Conservation (phyloP, 2,888 invertebrate species). For the Strigamia maritima region DNA sequence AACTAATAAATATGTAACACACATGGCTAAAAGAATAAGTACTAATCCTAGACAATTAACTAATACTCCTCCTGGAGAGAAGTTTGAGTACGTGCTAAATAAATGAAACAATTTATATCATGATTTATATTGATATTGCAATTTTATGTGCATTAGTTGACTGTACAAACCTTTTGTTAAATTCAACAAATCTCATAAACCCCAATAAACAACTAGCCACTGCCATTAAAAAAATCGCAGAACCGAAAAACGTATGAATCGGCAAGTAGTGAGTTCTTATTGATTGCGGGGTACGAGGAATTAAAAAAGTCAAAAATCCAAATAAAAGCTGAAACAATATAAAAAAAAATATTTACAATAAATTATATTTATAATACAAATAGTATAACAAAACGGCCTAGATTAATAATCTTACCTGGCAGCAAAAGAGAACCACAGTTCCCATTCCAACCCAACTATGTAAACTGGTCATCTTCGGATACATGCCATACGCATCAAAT, state of each 20-base stretch:
- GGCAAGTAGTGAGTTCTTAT: neutral
- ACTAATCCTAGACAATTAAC: slow-evolving; percentile 5
- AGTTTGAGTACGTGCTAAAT: neutral
- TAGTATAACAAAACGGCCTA: neutral
- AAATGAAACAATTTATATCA: neutral
- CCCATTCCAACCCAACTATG: slow-evolving; percentile 78
- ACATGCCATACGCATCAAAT: slow-evolving; percentile 67
- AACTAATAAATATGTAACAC: slow-evolving; percentile 7
- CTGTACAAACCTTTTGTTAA: neutral
- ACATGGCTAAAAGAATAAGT: neutral
- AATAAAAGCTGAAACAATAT: neutral
- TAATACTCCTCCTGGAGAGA: neutral
- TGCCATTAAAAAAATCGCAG: neutral
- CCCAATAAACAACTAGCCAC: neutral
- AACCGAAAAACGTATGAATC: neutral
- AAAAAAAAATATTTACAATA: neutral
- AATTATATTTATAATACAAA: too few relatives aligned
- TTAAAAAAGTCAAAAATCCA: neutral
- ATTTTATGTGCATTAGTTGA: neutral
- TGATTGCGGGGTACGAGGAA: neutral
- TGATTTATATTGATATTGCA: neutral
- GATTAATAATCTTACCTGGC: slow-evolving; percentile 60
- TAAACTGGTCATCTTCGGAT: slow-evolving; percentile 69
- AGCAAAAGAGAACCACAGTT: slow-evolving; percentile 67
- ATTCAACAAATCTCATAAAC: neutral